A percentile compares a stretch with the other conserved stretches of the same genome.
phyloP scores from a whole-genome alignment of 2,888 invertebrate species.

The Holacanthella duospinosa region DNA sequence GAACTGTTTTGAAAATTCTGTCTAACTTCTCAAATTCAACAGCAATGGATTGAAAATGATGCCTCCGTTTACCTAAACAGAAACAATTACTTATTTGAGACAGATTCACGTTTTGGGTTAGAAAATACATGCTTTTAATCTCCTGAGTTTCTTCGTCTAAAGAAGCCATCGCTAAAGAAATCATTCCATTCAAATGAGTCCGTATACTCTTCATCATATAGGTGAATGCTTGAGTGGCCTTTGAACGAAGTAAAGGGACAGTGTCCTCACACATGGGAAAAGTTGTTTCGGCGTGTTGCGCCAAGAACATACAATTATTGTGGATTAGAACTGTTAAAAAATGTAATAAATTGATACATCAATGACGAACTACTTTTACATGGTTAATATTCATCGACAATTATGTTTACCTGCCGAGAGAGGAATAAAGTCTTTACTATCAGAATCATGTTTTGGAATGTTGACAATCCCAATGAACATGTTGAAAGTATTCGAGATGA shows the following conservation, averaged over 20 bases:
- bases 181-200: slow-evolving; percentile 28
- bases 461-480: slow-evolving; percentile 28
- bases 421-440: slow-evolving; percentile 24
- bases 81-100: background rate
- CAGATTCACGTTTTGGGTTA: too few species aligned
- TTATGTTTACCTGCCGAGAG: slow-evolving; percentile 22
- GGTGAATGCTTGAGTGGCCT: slow-evolving; percentile 28
- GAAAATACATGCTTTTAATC: background rate
- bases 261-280: slow-evolving; percentile 29
- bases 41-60: slow-evolving; percentile 24
- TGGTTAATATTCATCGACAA: background rate
- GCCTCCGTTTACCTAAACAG: slow-evolving; percentile 15
- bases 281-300: slow-evolving; percentile 48
- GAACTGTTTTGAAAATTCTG: slow-evolving; percentile 20
- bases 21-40: slow-evolving; percentile 24
- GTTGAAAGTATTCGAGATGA: slow-evolving; percentile 22
- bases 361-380: background rate
- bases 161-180: slow-evolving; percentile 24
- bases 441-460: slow-evolving; percentile 33
- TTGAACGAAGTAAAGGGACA: slow-evolving; percentile 22
- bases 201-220: slow-evolving; percentile 32
- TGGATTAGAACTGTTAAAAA: slow-evolving; percentile 60
- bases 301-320: slow-evolving; percentile 84
- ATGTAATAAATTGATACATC: slow-evolving; percentile 12
- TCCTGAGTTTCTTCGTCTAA: slow-evolving; percentile 21